Evolutionary conservation across 2,888 invertebrate genomes (phyloP), one percentile per base, ranked within the genome.

Genomic region (Agrotis exclamationis): DNA sequence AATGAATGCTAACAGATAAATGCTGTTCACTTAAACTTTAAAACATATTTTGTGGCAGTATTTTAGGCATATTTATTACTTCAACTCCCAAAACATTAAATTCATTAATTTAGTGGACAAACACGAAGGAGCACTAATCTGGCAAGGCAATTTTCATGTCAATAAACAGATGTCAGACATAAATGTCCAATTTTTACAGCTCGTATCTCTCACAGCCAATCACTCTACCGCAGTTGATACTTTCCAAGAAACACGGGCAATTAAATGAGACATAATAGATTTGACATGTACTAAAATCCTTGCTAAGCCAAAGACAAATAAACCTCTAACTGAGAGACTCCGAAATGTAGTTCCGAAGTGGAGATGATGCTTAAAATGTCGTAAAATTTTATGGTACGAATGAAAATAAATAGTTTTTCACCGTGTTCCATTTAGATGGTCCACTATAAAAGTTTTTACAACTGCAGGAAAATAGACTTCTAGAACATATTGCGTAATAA

Each of bases 401-500:
- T 90, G 91, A 92, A 94, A 95, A 95, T 94, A 95, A 95, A 95
- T 95, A 94, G 92, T 90, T 92, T 93, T 94, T 90, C 92, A 88
- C 89, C 86, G 86, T 87, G 90, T 92, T 92, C 91, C 91, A 92
- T 93, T 93, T 92, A 87, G 88, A 89, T 89, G 90, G 89, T 89
- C 85, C 85, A 91, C 92, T 90, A 93, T 95, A 94, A 95, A 95
- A 93, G 87, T 77, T 76, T 94, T 94, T 93, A 94, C 88, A 90
- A 86, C 93, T 87, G 82, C 72, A 87, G 88, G 88, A 90, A 93
- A 93, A 94, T 93, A 91, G 90, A 90, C 87, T 85, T 81, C 84
- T 86, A 83, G 71, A 83, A 78, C 78, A 68, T 85, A 84, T 90
- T 88, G 84, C 85, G 82, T 83, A 86, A 86, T 74, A 83, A 81